Base-by-base conservation (phyloP, 2,888 invertebrate species). In the Oscheius sp. region DNA sequence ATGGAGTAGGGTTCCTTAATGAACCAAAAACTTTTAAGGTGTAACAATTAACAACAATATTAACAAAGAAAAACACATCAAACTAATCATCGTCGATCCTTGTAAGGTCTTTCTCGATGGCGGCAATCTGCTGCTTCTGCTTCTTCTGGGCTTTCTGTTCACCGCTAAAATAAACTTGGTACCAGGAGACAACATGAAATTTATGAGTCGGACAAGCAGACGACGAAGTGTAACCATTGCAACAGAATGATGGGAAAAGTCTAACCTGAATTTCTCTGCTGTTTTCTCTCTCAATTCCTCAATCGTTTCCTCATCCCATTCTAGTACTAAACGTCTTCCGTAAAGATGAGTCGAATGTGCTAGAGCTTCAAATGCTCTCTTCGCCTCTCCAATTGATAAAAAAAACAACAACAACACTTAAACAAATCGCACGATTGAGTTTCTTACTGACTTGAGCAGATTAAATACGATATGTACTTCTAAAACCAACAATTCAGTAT, bases 331-430 rank as follows among this genome's bases (percentile, higher is more conserved):
- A 65, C 96, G 90, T 76, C 97, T 90, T 0, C 97, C 97, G 87
- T 94, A 97, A 88, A 99, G 92, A 90, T 99, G 98, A 64, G 97
- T 97, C 82, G 95, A 95, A 86, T 93, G 93, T 80, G 92, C 74
- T 9, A 85, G 73, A 12, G 80, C 51, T 74, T 94, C 92, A 87
- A 95, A 95, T 0, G 97, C 97, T 86, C 91, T 90, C 92, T 94
- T 94, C 0, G 98, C 96, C 87, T 95, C 94, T 74, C 92, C 91
- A 1, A 63, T 64, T 5, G 73, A 73, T 14, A 91, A 89, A 87
- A 91, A 98, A n/a, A n/a, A n/a, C n/a, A n/a, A n/a, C n/a, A n/a
- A n/a, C n/a, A n/a, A n/a, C n/a, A n/a, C n/a, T n/a, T n/a, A n/a
- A n/a, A n/a, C n/a, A n/a, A n/a, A n/a, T n/a, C n/a, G n/a, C n/a